phyloP scores from a whole-genome alignment of 2,113 vertebrate genomes.

The Apteryx mantelli region DNA sequence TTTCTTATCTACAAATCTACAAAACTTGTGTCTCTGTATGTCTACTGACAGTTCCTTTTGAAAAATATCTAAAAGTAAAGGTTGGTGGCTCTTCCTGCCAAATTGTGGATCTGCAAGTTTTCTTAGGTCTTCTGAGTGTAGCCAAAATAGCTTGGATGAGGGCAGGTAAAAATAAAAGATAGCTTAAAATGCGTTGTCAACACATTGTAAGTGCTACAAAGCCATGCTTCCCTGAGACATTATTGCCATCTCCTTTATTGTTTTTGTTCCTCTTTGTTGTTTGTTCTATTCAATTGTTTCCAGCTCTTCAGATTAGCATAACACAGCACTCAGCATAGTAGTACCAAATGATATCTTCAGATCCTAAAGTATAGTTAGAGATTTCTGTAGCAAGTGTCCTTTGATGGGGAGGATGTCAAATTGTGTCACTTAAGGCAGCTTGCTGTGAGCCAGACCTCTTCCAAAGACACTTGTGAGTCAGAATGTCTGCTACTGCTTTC shows the following conservation, averaged over 20 bases:
- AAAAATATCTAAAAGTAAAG: not conserved
- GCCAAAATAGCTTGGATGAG: not conserved
- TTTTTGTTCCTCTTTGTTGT: not conserved
- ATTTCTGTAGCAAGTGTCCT: not conserved
- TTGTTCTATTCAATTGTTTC: not conserved
- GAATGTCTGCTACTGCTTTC: constrained; percentile 5
- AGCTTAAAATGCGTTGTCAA: not conserved
- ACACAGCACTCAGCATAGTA: not conserved
- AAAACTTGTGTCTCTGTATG: not conserved
- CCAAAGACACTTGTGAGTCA: not conserved
- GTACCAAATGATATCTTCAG: not conserved
- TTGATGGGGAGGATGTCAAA: not conserved
- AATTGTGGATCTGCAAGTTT: not conserved
- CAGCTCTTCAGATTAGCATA: not conserved
- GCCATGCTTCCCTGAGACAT: not conserved
- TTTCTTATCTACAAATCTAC: not conserved
- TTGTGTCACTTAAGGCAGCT: not conserved
- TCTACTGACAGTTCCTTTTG: not conserved
- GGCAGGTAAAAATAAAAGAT: not conserved
- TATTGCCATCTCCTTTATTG: not conserved
- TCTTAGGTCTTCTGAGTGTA: not conserved
- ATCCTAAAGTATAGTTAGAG: not conserved
- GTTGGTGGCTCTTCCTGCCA: not conserved
- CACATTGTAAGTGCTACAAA: not conserved
- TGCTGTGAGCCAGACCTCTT: not conserved